These are phyloP conservation scores for Megaceryle torquata DNA, from an alignment of 2,113 vertebrate genomes.

Conservation along the genomic window DNA sequence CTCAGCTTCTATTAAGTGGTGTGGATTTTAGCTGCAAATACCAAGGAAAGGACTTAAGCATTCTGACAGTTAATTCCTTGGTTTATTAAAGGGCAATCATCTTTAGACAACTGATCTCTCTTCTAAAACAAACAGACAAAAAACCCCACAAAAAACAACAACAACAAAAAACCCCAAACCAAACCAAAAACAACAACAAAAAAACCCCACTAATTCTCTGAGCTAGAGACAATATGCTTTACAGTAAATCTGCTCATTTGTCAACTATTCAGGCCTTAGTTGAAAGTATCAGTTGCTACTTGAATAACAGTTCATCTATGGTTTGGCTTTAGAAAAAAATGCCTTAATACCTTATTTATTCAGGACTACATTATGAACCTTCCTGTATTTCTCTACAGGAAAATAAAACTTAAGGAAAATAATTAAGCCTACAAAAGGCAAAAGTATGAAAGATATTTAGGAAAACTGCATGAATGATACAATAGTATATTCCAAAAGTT, in stretches of 20 bases:
- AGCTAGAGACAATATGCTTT: neutral
- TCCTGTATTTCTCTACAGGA: neutral
- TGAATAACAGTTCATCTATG: neutral
- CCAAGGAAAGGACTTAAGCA: neutral
- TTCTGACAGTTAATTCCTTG: neutral
- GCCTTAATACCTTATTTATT: neutral
- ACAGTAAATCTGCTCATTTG: neutral
- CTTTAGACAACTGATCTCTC: neutral
- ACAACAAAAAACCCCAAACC: neutral
- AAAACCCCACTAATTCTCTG: neutral
- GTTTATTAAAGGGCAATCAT: neutral
- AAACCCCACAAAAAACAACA: too few relatives aligned
- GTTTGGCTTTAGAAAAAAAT: neutral
- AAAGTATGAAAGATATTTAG: neutral
- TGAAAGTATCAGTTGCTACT: neutral
- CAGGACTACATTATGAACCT: neutral
- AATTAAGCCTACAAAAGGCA: neutral
- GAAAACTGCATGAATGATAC: neutral
- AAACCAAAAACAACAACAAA: neutral
- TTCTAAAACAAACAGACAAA: neutral
- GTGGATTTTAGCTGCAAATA: neutral
- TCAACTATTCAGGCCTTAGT: neutral
- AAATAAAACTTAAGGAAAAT: neutral
- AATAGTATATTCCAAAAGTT: neutral
- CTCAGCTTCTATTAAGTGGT: neutral